Evolutionary conservation across 1,140 invertebrate genomes (phyloP), one percentile per base, ranked within the genome.

Genomic region (Heliconius hewitsoni): DNA sequence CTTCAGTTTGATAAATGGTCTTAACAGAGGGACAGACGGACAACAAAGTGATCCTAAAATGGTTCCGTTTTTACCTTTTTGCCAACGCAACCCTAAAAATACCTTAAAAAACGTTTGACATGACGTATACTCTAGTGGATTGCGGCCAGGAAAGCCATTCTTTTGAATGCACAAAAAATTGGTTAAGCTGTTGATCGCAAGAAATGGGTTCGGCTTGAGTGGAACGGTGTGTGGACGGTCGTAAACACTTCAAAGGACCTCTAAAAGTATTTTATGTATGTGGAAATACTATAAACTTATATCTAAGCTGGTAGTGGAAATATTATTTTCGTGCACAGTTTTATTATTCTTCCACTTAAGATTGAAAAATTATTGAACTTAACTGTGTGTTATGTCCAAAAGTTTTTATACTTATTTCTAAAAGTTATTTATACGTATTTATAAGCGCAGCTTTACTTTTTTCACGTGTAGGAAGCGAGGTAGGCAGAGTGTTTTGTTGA

Each of bases 181-280:
- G 60, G 60, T 66, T 30, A 66, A 66, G 60, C 60, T 66, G 60
- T 66, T 57, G 55, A 57, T 66, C 60, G 11, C 60, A 66, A 66
- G 60, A 66, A 66, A 66, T 66, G 60, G 60, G 27, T 66, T 66
- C 60, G 60, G 23, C 60, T 66, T 18, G 60, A 66, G 60, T 66
- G 60, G 60, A 66, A 66, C 60, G 60, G 60, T 30, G 30, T 66
- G 60, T 23, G 60, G 60, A 66, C 27, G 60, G 23, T 66, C 60
- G 60, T 66, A 66, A 66, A 66, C 60, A 66, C 60, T 66, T 66
- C 23, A 27, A 30, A 66, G 60, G 60, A 66, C 60, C 60, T 30
- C 23, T 66, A 30, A 66, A 66, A 66, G 60, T 66, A 66, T 66
- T 66, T 66, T 66, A 66, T 66, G 60, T 66, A 27, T 30, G 23